These are phyloP conservation scores for Eretmochelys imbricata DNA, from an alignment of 2,113 vertebrate species.

Conservation along the genomic window DNA sequence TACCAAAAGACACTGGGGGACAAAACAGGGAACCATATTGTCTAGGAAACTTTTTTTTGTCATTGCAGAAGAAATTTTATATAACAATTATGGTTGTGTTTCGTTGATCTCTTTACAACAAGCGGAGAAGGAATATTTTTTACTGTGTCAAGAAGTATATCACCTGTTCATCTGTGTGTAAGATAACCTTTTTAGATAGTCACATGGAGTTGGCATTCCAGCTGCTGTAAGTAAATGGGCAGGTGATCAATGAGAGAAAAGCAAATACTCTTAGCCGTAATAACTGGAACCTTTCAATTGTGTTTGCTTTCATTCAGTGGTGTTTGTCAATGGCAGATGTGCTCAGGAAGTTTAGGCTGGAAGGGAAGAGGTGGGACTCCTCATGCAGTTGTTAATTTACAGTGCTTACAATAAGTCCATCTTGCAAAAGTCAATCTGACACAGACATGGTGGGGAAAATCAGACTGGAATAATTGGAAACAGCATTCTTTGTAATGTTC, in stretches of 20 bases:
- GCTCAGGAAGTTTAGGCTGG: constrained; percentile 70
- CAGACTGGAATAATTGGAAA: neutral
- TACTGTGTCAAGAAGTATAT: neutral
- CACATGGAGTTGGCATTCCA: constrained; percentile 29
- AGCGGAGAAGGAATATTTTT: neutral
- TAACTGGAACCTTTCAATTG: constrained; percentile 67
- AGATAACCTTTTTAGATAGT: neutral
- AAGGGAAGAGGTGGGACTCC: neutral
- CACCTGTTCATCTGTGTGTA: neutral
- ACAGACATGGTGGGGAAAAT: neutral
- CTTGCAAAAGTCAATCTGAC: accelerated
- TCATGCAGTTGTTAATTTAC: neutral
- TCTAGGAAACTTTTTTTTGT: neutral
- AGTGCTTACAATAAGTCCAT: neutral
- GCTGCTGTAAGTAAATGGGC: constrained; percentile 35
- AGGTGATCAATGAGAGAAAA: constrained; percentile 73
- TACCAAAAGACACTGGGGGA: neutral
- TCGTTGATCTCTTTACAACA: neutral
- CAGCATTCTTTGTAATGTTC: neutral
- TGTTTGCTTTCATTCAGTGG: constrained; percentile 71
- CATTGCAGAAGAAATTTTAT: neutral
- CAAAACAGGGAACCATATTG: neutral
- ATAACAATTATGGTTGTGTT: accelerated
- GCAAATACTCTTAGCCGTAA: constrained; percentile 67
- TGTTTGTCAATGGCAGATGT: constrained; percentile 76